Evolutionary conservation across 2,888 invertebrate species (phyloP).

Genomic region (Germaria angustata): DNA sequence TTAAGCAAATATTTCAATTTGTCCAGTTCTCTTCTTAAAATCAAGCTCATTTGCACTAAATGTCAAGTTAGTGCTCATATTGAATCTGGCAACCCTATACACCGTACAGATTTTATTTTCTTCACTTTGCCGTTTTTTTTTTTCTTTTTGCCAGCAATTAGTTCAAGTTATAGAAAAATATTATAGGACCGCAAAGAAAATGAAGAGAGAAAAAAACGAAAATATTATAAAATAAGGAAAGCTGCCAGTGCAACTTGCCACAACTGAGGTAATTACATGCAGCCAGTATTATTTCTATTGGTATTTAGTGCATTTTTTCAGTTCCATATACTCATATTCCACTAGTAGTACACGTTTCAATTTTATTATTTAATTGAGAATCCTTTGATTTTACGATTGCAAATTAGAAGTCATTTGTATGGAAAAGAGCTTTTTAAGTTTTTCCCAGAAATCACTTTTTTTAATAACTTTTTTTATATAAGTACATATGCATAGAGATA

Average conservation of each 20-base stretch:
- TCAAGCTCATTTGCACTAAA: too few relatives aligned
- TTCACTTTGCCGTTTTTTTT: not conserved
- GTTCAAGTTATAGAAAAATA: constrained; percentile 22
- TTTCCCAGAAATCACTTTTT: constrained; percentile 16
- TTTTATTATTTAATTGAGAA: constrained; percentile 34
- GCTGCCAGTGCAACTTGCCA: constrained; percentile 12
- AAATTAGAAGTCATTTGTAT: constrained; percentile 50
- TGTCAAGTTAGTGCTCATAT: too few relatives aligned
- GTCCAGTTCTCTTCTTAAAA: too few relatives aligned
- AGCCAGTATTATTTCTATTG: constrained; percentile 19
- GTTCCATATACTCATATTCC: not conserved
- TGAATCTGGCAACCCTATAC: too few relatives aligned
- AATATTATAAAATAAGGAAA: not conserved
- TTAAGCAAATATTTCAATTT: too few relatives aligned
- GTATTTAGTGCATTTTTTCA: not conserved
- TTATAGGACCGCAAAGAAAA: constrained; percentile 11
- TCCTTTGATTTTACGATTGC: constrained; percentile 48
- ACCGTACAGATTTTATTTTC: not conserved
- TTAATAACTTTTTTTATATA: too few relatives aligned
- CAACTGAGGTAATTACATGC: constrained; percentile 39
- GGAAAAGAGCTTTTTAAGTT: not conserved
- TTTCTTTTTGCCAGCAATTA: constrained; percentile 43
- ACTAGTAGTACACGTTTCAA: not conserved
- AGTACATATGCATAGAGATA: too few relatives aligned
- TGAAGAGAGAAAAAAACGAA: not conserved